A percentile compares a stretch with the other conserved stretches of the same genome.
These are phyloP conservation scores for Pseudopipra pipra DNA, from an alignment of 2,113 vertebrate genomes.

Conservation along the genomic window DNA sequence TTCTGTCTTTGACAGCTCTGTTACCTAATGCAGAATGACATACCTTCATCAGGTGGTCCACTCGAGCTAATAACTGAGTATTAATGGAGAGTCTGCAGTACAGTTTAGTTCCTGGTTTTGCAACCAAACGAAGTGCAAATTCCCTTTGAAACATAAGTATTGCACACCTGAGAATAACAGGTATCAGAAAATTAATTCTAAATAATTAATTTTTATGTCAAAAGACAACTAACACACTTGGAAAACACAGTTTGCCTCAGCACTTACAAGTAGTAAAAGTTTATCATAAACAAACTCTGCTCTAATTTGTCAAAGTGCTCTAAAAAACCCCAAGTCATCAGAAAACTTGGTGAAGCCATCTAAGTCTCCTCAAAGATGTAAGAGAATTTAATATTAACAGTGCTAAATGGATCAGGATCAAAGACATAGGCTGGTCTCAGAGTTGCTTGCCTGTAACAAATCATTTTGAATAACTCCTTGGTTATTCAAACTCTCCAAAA, in stretches of 20 bases:
- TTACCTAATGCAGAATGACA: background rate
- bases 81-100: conserved; percentile 97
- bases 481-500: background rate
- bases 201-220: background rate
- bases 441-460: background rate
- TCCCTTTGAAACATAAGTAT: conserved; percentile 98
- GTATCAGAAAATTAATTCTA: background rate
- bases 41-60: conserved; percentile 99
- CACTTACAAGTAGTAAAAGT: background rate
- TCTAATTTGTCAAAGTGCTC: background rate
- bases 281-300: background rate
- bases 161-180: conserved; percentile 83
- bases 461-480: fast-evolving
- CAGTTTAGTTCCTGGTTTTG: conserved; percentile 90
- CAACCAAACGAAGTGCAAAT: conserved; percentile 95
- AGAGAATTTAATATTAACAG: background rate
- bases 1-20: background rate
- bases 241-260: background rate
- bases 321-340: background rate
- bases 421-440: background rate
- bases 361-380: background rate
- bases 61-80: conserved; percentile 91
- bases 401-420: background rate
- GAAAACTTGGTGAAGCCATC: background rate
- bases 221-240: background rate